Evolutionary conservation across 2,113 vertebrate species (phyloP).

Genomic region (Ochotona curzoniae): DNA sequence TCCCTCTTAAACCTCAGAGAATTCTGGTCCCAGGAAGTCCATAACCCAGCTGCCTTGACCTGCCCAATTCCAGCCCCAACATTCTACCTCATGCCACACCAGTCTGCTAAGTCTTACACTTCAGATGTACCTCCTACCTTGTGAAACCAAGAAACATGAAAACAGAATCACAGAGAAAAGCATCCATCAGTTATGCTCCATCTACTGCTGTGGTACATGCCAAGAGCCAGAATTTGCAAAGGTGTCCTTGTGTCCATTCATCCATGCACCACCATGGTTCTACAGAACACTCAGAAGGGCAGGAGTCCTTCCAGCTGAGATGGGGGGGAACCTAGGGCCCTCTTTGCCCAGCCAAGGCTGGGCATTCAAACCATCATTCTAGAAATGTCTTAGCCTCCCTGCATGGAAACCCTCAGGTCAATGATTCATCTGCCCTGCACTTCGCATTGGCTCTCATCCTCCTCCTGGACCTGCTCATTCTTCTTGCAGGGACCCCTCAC

Average conservation of each 20-base stretch:
- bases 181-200: rapidly evolving
- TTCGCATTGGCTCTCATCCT: background rate
- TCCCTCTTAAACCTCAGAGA: background rate
- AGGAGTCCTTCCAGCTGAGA: background rate
- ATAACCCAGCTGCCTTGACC: background rate
- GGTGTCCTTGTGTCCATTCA: background rate
- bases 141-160: background rate
- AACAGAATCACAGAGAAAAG: background rate
- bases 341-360: background rate
- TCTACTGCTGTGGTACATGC: background rate
- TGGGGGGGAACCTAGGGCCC: background rate
- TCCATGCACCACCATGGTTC: background rate
- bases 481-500: background rate
- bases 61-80: rapidly evolving
- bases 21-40: background rate
- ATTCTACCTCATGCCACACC: background rate
- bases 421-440: background rate
- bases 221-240: background rate
- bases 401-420: background rate
- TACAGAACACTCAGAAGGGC: background rate
- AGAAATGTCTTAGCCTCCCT: background rate
- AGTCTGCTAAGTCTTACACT: background rate
- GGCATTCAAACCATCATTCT: background rate
- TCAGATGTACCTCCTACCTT: background rate
- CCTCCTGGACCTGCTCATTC: background rate